Conservation (phyloP, 2,888 invertebrate genomes). For the Tortricodes alternella region DNA sequence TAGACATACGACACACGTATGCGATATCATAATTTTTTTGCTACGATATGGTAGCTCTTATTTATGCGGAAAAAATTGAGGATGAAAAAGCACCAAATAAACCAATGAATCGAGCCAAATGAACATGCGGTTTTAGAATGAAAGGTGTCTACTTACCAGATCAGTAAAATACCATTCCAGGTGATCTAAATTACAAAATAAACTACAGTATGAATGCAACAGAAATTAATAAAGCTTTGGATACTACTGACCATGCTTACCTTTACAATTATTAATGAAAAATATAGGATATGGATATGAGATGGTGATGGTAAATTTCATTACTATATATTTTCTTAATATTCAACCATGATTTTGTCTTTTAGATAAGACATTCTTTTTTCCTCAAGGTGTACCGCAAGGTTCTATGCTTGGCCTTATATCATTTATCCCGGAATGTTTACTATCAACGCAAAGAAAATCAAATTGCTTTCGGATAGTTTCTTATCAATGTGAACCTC, state of each 20-base stretch:
- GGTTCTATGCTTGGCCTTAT: not conserved
- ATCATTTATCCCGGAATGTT: not conserved
- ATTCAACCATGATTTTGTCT: not conserved
- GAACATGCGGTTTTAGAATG: slow-evolving; percentile 26
- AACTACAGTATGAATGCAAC: slow-evolving; percentile 44
- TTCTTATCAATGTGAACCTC: not conserved
- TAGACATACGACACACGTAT: too few species aligned
- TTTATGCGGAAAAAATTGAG: too few species aligned
- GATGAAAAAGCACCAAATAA: not conserved
- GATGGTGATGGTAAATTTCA: not conserved
- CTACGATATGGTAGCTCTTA: too few species aligned
- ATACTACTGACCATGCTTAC: slow-evolving; percentile 56
- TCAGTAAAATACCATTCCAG: slow-evolving; percentile 43
- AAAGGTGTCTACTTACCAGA: slow-evolving; percentile 53
- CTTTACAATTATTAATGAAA: slow-evolving; percentile 33
- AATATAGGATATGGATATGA: not conserved
- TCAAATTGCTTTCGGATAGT: too few species aligned
- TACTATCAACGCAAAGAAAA: too few species aligned
- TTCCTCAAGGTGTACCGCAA: not conserved
- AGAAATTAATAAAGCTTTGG: slow-evolving; percentile 46
- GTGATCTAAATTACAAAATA: slow-evolving; percentile 54
- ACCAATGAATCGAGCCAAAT: not conserved
- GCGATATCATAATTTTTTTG: too few species aligned
- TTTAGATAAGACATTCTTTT: not conserved
- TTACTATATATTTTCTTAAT: not conserved